These are phyloP conservation scores for Trissolcus japonicus DNA, from an alignment of 2,888 invertebrate genomes.

Conservation along the genomic window DNA sequence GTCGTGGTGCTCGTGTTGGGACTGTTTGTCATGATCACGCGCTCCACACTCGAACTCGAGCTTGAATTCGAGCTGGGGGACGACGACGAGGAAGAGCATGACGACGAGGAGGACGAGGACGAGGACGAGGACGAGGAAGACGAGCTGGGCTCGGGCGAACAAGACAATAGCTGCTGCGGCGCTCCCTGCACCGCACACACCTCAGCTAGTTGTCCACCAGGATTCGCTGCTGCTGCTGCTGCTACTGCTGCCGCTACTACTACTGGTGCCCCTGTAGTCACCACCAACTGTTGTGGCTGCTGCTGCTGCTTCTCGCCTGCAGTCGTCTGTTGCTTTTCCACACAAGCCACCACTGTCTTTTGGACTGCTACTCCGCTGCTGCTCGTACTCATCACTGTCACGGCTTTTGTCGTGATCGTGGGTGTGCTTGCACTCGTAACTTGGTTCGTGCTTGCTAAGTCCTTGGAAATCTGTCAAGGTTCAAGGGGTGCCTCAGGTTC, in stretches of 20 bases:
- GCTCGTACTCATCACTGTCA: conserved; percentile 66
- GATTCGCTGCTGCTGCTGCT: conserved; percentile 65
- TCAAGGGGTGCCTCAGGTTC: conserved; percentile 74
- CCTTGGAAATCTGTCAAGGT: conserved; percentile 80
- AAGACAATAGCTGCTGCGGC: conserved; percentile 75
- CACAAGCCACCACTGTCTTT: conserved; percentile 28
- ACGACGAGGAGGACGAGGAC: conserved; percentile 71
- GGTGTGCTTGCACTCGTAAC: conserved; percentile 76
- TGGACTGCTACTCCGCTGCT: conserved; percentile 62
- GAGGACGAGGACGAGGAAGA: conserved; percentile 70
- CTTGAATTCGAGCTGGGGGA: conserved; percentile 63
- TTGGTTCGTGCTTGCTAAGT: conserved; percentile 76
- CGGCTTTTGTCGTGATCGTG: conserved; percentile 74
- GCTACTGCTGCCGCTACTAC: conserved; percentile 17
- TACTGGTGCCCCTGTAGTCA: too few species aligned
- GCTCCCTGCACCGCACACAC: conserved; percentile 77
- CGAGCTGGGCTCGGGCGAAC: conserved; percentile 71
- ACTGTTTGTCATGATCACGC: conserved; percentile 9
- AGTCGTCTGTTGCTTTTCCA: not conserved
- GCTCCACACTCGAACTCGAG: not conserved
- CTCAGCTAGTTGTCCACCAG: conserved; percentile 72
- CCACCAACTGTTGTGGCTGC: too few species aligned
- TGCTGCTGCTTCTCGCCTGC: not conserved
- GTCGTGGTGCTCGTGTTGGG: conserved; percentile 25
- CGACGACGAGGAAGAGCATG: conserved; percentile 69